Base-by-base conservation (phyloP, 2,888 invertebrate species). In the Lochmaea capreae region DNA sequence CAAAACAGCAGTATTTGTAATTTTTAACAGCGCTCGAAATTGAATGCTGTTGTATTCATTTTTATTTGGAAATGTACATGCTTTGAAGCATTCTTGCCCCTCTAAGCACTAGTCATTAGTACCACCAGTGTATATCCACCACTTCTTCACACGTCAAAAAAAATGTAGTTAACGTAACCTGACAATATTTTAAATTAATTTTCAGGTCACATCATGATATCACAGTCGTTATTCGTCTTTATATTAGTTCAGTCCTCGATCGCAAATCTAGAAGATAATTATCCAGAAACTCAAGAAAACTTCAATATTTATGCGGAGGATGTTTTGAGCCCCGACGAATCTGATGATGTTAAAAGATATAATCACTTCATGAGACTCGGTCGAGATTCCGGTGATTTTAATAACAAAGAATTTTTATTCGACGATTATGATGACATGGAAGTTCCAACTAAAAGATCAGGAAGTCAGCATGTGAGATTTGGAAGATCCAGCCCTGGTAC, bases 381-480 rank as follows among this genome's bases (percentile, higher is more conserved):
- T 8, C 78, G 80, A 58, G 70, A 75, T 33, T 76, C 77, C 43
- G 78, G 80, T 59, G 77, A 79, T 52, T 80, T 79, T 33, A 73
- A 79, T 8, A 67, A 67, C 63, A 76, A 70, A 66, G 78, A 79
- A 39, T 26, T 16, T 22, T n/a, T 66, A n/a, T 74, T 75, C 16
- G 70, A 79, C 9, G 79, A 79, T 26, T 80, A 82, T 22, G 79
- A 79, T 1, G 80, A 80, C 9, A 65, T 79, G 62, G 81, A 81
- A 4, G 79, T 82, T 3, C 73, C 81, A 67, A 79, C 79, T 4
- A 82, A 81, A 43, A 78, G 81, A 67, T 82, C 83, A 66, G 83
- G 81, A 71, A 83, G 83, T 65, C 78, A 81, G 62, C 83, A 83
- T 71, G 79, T 84, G 39, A 77, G 83, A 73, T 84, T 83, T 71